A percentile compares a stretch with the other conserved stretches of the same genome.
Evolutionary conservation across 1,140 invertebrate genomes (phyloP).

Genomic region (Rhopalosiphum padi): DNA sequence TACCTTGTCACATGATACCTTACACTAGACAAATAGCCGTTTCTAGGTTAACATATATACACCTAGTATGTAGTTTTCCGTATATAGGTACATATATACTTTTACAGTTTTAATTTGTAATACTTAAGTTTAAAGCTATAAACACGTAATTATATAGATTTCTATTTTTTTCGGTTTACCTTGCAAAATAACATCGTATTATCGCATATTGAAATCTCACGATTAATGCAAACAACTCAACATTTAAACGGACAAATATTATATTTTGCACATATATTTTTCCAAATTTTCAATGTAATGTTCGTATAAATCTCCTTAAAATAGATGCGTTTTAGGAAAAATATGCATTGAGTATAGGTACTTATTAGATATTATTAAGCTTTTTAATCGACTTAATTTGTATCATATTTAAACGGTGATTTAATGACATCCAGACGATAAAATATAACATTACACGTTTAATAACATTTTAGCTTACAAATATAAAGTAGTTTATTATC

Average conservation of each 20-base stretch:
- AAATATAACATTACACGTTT: neutral
- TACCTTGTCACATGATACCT: neutral
- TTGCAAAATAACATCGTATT: neutral
- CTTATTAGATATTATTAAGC: neutral
- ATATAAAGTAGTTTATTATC: neutral
- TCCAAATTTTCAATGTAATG: neutral
- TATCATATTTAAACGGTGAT: neutral
- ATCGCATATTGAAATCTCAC: neutral
- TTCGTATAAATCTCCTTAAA: neutral
- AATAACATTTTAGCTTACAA: neutral
- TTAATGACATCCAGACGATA: neutral
- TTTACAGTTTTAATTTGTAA: neutral
- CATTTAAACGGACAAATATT: neutral
- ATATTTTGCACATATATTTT: no score
- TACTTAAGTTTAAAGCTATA: neutral
- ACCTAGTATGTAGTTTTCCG: neutral
- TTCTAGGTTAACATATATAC: neutral
- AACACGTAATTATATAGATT: neutral
- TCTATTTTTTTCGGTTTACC: neutral
- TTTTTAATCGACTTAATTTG: neutral
- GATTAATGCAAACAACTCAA: neutral
- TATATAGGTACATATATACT: no score
- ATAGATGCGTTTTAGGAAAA: neutral
- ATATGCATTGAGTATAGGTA: no score
- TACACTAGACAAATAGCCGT: neutral